These are phyloP conservation scores for Sebastes schlegelii DNA, from an alignment of 2,113 vertebrate species.

Conservation along the genomic window DNA sequence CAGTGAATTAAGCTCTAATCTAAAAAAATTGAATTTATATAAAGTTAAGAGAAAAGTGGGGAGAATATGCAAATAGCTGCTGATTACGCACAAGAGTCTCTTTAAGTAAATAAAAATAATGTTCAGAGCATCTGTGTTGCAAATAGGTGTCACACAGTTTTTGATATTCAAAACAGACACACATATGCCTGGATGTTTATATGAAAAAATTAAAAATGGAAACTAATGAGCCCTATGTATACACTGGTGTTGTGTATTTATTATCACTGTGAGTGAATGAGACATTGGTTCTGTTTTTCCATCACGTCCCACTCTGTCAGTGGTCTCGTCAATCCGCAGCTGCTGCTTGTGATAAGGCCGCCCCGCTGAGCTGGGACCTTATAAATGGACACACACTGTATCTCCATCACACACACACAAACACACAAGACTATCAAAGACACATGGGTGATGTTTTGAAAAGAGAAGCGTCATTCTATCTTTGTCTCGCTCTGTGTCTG, in stretches of 20 bases:
- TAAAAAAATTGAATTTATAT: neutral
- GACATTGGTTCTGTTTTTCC: slow-evolving; percentile 25
- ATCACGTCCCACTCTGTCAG: slow-evolving; percentile 58
- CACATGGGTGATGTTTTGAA: slow-evolving; percentile 32
- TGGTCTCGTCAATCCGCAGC: slow-evolving; percentile 74
- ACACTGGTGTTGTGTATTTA: neutral
- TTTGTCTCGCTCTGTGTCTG: slow-evolving; percentile 19
- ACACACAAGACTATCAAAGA: slow-evolving; percentile 62
- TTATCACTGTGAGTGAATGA: slow-evolving; percentile 25
- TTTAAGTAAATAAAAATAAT: neutral
- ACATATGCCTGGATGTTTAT: neutral
- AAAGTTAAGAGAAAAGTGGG: neutral
- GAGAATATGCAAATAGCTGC: neutral
- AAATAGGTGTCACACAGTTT: neutral
- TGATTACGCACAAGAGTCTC: neutral
- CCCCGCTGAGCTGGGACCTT: slow-evolving; percentile 69
- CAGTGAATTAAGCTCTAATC: neutral
- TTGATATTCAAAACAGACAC: slow-evolving; percentile 11
- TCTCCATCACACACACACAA: slow-evolving; percentile 69
- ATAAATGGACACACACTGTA: slow-evolving; percentile 64
- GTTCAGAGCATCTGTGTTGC: neutral
- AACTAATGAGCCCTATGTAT: neutral
- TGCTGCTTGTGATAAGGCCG: slow-evolving; percentile 64
- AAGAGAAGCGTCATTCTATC: slow-evolving; percentile 37
- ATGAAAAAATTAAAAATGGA: slow-evolving; percentile 5